A percentile compares a stretch with the other conserved stretches of the same genome.
Evolutionary conservation across 2,888 invertebrate species (phyloP).

Genomic region (Athalia circularis): DNA sequence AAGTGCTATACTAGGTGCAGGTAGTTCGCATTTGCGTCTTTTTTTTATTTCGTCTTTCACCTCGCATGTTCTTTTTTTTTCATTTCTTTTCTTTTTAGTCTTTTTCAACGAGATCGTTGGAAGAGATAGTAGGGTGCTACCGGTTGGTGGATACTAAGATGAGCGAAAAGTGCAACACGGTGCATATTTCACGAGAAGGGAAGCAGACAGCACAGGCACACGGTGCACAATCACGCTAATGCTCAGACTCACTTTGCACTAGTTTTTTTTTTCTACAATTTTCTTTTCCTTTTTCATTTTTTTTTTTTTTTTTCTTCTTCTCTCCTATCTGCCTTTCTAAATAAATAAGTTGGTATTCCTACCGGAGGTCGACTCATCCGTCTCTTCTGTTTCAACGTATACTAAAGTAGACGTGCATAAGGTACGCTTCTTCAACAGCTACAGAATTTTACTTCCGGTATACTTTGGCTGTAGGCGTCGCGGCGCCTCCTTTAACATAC

Average conservation of each 20-base stretch:
- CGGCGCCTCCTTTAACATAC: no score
- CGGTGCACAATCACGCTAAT: constrained; percentile 43
- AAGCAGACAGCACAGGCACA: background rate
- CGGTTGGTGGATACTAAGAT: background rate
- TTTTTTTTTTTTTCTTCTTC: background rate
- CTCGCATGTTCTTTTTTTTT: no score
- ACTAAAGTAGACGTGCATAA: background rate
- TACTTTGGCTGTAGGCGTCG: no score
- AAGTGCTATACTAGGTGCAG: no score
- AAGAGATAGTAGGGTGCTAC: no score
- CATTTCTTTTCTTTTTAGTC: no score
- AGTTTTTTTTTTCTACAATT: background rate
- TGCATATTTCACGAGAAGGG: constrained; percentile 30
- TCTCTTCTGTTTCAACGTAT: background rate
- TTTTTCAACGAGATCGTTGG: no score
- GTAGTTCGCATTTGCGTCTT: no score
- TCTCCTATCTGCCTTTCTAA: background rate
- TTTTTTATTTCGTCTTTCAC: no score
- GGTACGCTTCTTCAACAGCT: no score
- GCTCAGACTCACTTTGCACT: constrained; percentile 40
- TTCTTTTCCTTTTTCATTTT: no score
- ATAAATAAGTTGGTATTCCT: constrained; percentile 16
- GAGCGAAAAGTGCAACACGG: constrained; percentile 29
- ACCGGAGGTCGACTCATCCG: background rate
- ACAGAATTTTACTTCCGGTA: no score